Base-by-base conservation (phyloP, 2,113 vertebrate species). In the Prinia subflava region DNA sequence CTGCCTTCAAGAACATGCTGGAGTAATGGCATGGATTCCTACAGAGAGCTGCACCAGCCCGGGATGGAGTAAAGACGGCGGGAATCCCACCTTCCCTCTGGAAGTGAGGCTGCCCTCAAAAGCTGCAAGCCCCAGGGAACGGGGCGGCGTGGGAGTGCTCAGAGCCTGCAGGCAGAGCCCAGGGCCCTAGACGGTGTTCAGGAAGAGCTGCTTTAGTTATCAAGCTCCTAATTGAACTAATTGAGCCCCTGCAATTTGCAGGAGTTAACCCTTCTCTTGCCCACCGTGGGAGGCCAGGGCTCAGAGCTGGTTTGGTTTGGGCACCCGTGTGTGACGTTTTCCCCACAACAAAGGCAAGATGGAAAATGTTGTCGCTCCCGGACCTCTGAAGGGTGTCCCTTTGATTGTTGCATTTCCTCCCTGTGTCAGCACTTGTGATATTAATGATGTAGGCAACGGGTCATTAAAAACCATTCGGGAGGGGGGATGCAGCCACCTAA, bases 221-320 rank as follows among this genome's bases (percentile, higher is more conserved):
- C 86, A 37, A 79, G 88, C 86, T 89, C 79, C 90, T 97, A 96
- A 96, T 95, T 96, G 94, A 92, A 90, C 90, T 96, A 93, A 96
- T 89, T 97, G 96, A 95, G 92, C 90, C 87, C 30, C 86, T 92
- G 69, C 76, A 95, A 93, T 96, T 92, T 84, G 49, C 68, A 2
- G 17, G 92, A 92, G 25, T 95, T 90, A 96, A 95, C 94, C 93
- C 92, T 95, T 64, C 75, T 64, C 53, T 83, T 1, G 31, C 75
- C 90, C 88, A 71, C 79, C 5, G 0, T 76, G 1, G 90, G 96
- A 87, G 92, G 85, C 85, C 90, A 50, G 68, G 81, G 80, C 52
- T 42, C 2, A n/a, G 37, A 9, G 44, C 33, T 0, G 2, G 9
- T 87, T 75, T 28, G 57, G 71, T 46, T n/a, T 15, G 68, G 42